phyloP scores from a whole-genome alignment of 2,113 vertebrate species.

The Podarcis muralis region DNA sequence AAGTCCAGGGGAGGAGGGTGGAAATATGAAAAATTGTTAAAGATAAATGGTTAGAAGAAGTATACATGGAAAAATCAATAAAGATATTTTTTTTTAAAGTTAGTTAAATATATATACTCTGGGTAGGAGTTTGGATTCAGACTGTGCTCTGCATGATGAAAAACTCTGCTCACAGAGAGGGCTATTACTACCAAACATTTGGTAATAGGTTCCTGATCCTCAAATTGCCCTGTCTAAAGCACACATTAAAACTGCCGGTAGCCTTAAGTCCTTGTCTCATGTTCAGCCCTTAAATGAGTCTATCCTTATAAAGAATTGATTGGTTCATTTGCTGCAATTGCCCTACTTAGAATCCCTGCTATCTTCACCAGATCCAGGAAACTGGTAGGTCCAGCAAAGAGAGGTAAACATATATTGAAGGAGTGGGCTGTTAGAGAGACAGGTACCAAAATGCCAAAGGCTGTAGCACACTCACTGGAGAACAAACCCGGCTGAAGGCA shows the following conservation, averaged over 20 bases:
- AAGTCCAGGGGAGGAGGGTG: too few species aligned
- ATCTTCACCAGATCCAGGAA: neutral
- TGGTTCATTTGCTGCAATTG: neutral
- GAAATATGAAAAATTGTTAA: too few species aligned
- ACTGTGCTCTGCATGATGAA: neutral
- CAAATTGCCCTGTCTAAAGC: neutral
- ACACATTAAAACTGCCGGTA: neutral
- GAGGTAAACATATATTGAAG: neutral
- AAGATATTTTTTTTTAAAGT: too few species aligned
- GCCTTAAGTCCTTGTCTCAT: neutral
- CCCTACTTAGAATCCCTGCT: neutral
- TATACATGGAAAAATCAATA: too few species aligned
- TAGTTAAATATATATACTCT: too few species aligned
- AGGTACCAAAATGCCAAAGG: neutral
- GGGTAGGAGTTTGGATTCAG: neutral
- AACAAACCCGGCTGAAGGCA: neutral
- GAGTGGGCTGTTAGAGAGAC: neutral
- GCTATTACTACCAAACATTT: neutral
- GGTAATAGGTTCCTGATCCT: neutral
- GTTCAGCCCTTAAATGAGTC: neutral
- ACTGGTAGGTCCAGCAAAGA: neutral
- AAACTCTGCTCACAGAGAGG: neutral
- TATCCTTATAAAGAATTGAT: neutral
- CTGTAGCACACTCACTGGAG: neutral
- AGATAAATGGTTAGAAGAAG: too few species aligned